phyloP scores from a whole-genome alignment of 1,140 invertebrate species.

The Drosophila subobscura region DNA sequence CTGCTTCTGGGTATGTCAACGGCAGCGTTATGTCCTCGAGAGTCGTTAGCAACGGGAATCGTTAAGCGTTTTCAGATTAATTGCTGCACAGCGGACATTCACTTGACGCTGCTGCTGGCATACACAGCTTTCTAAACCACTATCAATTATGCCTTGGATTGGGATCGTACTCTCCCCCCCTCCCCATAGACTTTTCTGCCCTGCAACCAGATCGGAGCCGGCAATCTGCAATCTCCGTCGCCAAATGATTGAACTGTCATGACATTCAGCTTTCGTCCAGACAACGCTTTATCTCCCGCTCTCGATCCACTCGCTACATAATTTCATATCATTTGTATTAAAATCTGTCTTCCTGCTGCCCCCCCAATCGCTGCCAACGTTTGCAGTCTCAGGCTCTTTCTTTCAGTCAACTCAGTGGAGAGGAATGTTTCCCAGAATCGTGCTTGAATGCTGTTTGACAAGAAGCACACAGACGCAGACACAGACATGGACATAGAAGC shows the following conservation, averaged over 20 bases:
- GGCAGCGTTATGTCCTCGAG: slow-evolving; percentile 37
- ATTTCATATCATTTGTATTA: slow-evolving; percentile 72
- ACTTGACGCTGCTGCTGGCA: slow-evolving; percentile 28
- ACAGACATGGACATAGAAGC: slow-evolving; percentile 25
- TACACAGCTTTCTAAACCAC: slow-evolving; percentile 35
- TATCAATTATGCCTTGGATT: slow-evolving; percentile 25
- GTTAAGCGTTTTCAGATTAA: slow-evolving; percentile 33
- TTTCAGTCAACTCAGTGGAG: slow-evolving; percentile 55
- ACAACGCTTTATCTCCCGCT: slow-evolving; percentile 39
- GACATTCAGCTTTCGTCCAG: slow-evolving; percentile 58
- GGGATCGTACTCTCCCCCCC: slow-evolving; percentile 5
- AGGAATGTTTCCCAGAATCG: slow-evolving; percentile 82
- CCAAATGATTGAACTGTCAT: slow-evolving; percentile 70
- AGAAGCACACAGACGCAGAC: slow-evolving; percentile 52
- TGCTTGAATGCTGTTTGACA: slow-evolving; percentile 83
- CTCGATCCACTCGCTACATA: slow-evolving; percentile 47
- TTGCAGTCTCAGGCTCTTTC: slow-evolving; percentile 3
- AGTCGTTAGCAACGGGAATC: slow-evolving; percentile 46
- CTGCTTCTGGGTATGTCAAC: slow-evolving; percentile 46
- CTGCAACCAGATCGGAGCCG: slow-evolving; percentile 46
- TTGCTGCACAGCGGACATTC: slow-evolving; percentile 38
- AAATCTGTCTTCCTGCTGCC: slow-evolving; percentile 55
- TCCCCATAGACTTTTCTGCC: slow-evolving; percentile 18
- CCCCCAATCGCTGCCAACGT: slow-evolving; percentile 52
- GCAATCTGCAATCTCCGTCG: slow-evolving; percentile 17